These are phyloP conservation scores for Trissolcus brochymenae DNA, from an alignment of 2,888 invertebrate genomes.

Conservation along the genomic window DNA sequence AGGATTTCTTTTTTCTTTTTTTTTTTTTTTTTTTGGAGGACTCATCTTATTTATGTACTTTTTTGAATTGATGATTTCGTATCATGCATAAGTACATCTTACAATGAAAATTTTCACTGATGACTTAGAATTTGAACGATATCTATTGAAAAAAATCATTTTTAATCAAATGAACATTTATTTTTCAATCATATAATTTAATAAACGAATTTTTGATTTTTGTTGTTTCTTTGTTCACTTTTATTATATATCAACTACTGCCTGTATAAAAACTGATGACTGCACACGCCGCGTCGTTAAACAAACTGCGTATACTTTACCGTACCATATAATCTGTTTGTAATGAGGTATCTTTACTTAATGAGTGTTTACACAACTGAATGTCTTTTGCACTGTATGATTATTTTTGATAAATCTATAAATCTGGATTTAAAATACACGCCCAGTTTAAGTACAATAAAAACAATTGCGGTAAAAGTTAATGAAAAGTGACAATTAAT, in stretches of 20 bases:
- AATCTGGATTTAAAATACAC: too few relatives aligned
- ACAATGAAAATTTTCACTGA: too few relatives aligned
- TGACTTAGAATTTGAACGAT: too few relatives aligned
- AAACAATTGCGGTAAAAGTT: too few relatives aligned
- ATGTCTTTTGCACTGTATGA: conserved; percentile 34
- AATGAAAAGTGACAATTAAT: too few relatives aligned
- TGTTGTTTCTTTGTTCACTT: too few relatives aligned
- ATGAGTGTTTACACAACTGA: conserved; percentile 50
- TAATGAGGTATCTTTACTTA: conserved; percentile 48
- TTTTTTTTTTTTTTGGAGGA: too few relatives aligned
- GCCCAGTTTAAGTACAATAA: too few relatives aligned
- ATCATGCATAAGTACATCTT: not conserved
- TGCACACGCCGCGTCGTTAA: conserved; percentile 40
- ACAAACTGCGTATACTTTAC: conserved; percentile 21
- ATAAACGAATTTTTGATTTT: not conserved
- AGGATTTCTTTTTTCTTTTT: too few relatives aligned
- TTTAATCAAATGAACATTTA: not conserved
- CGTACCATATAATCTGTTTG: conserved; percentile 46
- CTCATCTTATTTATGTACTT: not conserved
- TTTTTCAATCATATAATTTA: not conserved
- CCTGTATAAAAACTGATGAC: conserved; percentile 25
- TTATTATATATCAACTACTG: conserved; percentile 4
- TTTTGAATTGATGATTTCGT: not conserved
- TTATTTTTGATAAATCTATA: conserved; percentile 44
- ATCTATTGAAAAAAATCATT: too few relatives aligned